These are phyloP conservation scores for Chaetodon trifasciatus DNA, from an alignment of 2,797 vertebrate genomes.

Conservation along the genomic window DNA sequence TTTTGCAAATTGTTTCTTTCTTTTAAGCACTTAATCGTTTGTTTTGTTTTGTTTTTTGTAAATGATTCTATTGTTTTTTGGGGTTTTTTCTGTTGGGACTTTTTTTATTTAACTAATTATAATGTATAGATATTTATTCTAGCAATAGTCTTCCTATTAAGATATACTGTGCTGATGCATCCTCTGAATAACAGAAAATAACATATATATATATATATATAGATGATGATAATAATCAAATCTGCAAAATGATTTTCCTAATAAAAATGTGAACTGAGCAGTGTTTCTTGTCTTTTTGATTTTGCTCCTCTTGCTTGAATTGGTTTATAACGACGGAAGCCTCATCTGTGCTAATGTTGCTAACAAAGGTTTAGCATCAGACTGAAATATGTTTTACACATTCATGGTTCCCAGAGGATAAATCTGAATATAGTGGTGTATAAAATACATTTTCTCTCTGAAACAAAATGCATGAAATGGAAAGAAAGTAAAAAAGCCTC, in stretches of 20 bases:
- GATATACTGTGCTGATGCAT: conserved; percentile 89
- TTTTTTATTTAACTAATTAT: conserved; percentile 75
- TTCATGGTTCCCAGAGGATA: neutral
- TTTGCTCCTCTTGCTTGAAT: neutral
- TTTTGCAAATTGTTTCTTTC: conserved; percentile 69
- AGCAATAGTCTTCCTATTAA: conserved; percentile 96
- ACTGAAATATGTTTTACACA: neutral
- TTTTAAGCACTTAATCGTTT: conserved; percentile 55
- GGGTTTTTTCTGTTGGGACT: conserved; percentile 58
- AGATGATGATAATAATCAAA: conserved; percentile 80
- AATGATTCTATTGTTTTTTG: conserved; percentile 52
- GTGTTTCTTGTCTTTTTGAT: conserved; percentile 32
- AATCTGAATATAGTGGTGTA: neutral
- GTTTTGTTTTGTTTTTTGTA: conserved; percentile 70
- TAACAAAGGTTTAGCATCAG: neutral
- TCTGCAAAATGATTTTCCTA: conserved; percentile 87
- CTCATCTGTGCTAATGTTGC: neutral
- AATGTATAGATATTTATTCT: conserved; percentile 90
- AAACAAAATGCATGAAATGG: too few species aligned
- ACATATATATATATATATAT: conserved; percentile 68
- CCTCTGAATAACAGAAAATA: conserved; percentile 84
- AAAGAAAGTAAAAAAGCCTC: too few species aligned
- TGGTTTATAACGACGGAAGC: neutral
- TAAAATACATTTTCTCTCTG: too few species aligned
- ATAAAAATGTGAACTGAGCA: conserved; percentile 83